These are phyloP conservation scores for Herpetotheres cachinnans DNA, from an alignment of 2,113 vertebrate genomes.

Conservation along the genomic window DNA sequence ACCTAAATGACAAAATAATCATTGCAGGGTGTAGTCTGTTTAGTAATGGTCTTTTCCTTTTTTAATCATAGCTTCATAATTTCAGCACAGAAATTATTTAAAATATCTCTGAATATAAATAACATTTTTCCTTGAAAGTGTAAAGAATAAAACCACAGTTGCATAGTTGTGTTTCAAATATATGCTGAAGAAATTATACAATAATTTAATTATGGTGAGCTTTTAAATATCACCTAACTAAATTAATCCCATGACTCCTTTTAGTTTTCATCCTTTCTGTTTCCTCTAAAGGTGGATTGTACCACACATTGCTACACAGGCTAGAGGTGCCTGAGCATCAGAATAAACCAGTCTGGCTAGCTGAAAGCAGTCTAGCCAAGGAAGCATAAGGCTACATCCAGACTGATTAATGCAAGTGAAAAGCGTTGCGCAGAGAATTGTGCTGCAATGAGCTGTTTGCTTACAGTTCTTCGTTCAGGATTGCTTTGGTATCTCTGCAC, in stretches of 20 bases:
- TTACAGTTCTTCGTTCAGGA: neutral
- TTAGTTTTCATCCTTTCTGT: neutral
- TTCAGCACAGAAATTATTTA: neutral
- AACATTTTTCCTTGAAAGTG: neutral
- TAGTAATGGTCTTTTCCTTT: neutral
- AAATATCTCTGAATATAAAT: neutral
- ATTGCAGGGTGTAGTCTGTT: neutral
- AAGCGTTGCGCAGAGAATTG: neutral
- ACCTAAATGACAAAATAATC: neutral
- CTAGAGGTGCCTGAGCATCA: neutral
- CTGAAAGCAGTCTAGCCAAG: neutral
- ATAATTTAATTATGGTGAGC: neutral
- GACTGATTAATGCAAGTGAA: neutral
- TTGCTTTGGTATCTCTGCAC: neutral
- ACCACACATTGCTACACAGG: neutral
- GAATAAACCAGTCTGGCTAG: neutral
- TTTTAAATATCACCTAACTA: neutral
- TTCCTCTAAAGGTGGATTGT: neutral
- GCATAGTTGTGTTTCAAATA: neutral
- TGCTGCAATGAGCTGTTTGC: neutral
- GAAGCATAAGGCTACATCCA: neutral
- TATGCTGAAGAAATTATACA: neutral
- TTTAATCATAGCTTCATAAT: neutral
- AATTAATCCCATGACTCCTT: neutral
- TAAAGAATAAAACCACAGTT: neutral